Evolutionary conservation across 1,140 invertebrate species (phyloP).

Genomic region (Apis laboriosa): DNA sequence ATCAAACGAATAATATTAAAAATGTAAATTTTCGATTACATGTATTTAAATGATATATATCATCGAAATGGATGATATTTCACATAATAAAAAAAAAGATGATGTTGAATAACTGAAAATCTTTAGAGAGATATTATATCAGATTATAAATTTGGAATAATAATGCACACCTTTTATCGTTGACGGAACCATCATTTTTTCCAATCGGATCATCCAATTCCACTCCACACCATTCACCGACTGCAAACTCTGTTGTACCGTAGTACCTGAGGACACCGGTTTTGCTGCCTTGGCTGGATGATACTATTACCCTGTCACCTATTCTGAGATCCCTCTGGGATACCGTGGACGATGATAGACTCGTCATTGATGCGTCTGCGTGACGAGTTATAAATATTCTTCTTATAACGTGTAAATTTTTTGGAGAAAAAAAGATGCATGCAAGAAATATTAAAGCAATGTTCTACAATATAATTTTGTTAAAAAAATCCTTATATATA

Average conservation of each 20-base stretch:
- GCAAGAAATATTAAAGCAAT: neutral
- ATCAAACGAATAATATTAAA: neutral
- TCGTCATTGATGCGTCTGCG: constrained; percentile 85
- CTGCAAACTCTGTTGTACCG: constrained; percentile 93
- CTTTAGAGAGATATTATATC: too few species aligned
- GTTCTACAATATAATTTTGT: neutral
- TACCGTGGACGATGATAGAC: constrained; percentile 79
- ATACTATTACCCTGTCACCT: constrained; percentile 95
- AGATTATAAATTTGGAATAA: neutral
- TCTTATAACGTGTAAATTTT: constrained; percentile 21
- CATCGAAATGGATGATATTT: neutral
- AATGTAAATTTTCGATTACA: neutral
- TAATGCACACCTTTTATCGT: constrained; percentile 86
- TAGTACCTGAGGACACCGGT: constrained; percentile 92
- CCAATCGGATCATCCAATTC: constrained; percentile 96
- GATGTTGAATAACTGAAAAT: neutral
- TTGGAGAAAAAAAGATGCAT: neutral
- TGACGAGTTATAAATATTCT: constrained; percentile 49
- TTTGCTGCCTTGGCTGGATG: constrained; percentile 92
- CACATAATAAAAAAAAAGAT: too few species aligned
- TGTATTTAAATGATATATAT: neutral
- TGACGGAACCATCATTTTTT: constrained; percentile 97
- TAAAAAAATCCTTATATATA: neutral
- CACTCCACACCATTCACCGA: constrained; percentile 96
- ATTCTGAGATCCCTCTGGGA: constrained; percentile 85